Base-by-base conservation (phyloP, 2,888 invertebrate species). In the Lypha dubia region DNA sequence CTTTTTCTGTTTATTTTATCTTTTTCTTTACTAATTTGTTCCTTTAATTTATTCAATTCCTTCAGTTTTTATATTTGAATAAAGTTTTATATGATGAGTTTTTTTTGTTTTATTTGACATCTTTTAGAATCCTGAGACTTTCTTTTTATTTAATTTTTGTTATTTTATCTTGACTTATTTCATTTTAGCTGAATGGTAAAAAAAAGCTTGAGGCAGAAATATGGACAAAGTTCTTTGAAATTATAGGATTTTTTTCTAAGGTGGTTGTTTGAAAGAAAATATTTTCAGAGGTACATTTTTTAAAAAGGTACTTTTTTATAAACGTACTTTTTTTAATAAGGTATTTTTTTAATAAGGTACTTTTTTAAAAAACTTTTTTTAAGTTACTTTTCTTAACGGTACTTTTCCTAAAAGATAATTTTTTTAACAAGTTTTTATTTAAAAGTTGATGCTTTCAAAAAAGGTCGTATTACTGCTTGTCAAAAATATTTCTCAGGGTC, bases 11-110 rank as follows among this genome's bases (percentile, higher is more conserved):
- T 67, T 53, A 28, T 77, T 41, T 51, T 8, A 35, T 41, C 22
- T 49, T 63, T 62, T 74, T 62, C 46, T n/a, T n/a, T n/a, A n/a
- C 20, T 71, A 70, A 70, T 73, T 67, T 79, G 17, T 74, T 67
- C 32, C 13, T 35, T 81, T 75, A 58, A 58, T 58, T 67, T 49
- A 49, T 68, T 35, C 49, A 74, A 51, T 63, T 79, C 68, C 68
- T 75, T 68, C 56, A 62, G 63, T 22, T 76, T 79, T 60, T 53
- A 3, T 17, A 28, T 58, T 46, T 41, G 35, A 38, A 56, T 24
- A n/a, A 58, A 63, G 41, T 65, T 71, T 60, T 63, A n/a, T n/a
- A n/a, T 13, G 46, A 38, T 22, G 35, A 38, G 22, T 51, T 51
- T 53, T 75, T 68, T 70, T n/a, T n/a, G n/a, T n/a, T n/a, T n/a